Conservation (phyloP, 2,113 vertebrate genomes). For the Xenopus tropicalis region DNA sequence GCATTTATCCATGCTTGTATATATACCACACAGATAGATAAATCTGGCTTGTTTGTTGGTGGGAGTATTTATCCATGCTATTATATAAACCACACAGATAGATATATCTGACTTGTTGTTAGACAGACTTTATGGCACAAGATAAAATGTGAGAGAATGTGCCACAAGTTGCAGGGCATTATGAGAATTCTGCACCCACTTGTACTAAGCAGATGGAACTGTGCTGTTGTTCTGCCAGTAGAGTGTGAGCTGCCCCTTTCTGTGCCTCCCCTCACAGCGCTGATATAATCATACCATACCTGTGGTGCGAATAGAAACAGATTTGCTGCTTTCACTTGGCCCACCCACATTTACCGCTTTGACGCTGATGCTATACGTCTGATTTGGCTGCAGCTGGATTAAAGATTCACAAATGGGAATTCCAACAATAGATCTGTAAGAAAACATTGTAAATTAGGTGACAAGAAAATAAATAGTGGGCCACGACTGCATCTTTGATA, state of each 20-base stretch:
- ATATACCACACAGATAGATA: too few species aligned
- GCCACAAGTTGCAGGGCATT: too few species aligned
- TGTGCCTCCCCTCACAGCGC: not conserved
- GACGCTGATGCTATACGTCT: conserved; percentile 71
- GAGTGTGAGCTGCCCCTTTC: not conserved
- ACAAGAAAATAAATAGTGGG: not conserved
- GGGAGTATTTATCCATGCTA: too few species aligned
- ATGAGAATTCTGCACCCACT: too few species aligned
- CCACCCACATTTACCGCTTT: conserved; percentile 87
- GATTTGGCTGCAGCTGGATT: conserved; percentile 77
- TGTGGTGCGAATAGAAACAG: conserved; percentile 70
- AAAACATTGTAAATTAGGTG: conserved; percentile 38
- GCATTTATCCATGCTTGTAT: too few species aligned
- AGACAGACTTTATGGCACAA: too few species aligned
- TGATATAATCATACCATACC: conserved; percentile 61
- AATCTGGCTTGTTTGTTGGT: too few species aligned
- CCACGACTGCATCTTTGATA: not conserved
- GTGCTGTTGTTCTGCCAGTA: too few species aligned
- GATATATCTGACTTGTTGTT: too few species aligned
- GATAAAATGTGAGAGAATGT: too few species aligned
- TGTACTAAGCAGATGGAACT: too few species aligned
- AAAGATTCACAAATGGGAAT: conserved; percentile 86
- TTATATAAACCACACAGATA: too few species aligned
- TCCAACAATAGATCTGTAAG: conserved; percentile 79
- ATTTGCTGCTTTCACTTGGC: conserved; percentile 74